Percentiles rank a stretch among this genome's conserved stretches.
These are phyloP conservation scores for Lepidurus packardi DNA, from an alignment of 1,140 invertebrate genomes.

Conservation along the genomic window DNA sequence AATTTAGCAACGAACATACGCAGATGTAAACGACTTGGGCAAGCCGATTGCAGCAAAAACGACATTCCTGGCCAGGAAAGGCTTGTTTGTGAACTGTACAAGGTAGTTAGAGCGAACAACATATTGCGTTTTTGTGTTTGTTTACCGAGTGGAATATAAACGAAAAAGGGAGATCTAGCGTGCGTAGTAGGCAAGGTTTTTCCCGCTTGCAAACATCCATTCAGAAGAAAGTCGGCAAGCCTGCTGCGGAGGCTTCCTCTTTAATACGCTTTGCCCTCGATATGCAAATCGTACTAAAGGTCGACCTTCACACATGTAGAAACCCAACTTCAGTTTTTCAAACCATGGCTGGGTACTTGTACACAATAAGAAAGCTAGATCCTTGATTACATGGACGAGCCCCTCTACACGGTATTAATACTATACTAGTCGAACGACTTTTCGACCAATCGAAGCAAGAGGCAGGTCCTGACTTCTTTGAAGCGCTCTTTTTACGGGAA, in stretches of 20 bases:
- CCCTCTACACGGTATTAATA: neutral
- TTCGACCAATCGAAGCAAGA: neutral
- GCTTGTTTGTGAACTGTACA: no score
- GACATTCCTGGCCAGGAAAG: no score
- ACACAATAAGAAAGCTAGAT: neutral
- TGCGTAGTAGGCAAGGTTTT: neutral
- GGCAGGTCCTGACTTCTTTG: neutral
- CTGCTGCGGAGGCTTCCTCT: neutral
- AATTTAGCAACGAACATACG: no score
- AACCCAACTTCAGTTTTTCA: neutral
- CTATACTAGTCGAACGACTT: neutral
- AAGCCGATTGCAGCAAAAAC: no score
- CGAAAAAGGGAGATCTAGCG: no score
- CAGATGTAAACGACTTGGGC: no score
- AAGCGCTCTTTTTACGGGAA: neutral
- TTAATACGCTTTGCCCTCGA: neutral
- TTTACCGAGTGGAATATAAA: no score
- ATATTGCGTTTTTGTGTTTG: no score
- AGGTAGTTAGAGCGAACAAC: no score
- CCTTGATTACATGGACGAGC: neutral
- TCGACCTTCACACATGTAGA: neutral
- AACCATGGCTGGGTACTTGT: neutral
- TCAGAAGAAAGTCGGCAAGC: neutral
- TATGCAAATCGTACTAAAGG: neutral
- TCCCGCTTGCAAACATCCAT: neutral